These are phyloP conservation scores for Varanus salvator DNA, from an alignment of 2,113 vertebrate species.

Conservation along the genomic window DNA sequence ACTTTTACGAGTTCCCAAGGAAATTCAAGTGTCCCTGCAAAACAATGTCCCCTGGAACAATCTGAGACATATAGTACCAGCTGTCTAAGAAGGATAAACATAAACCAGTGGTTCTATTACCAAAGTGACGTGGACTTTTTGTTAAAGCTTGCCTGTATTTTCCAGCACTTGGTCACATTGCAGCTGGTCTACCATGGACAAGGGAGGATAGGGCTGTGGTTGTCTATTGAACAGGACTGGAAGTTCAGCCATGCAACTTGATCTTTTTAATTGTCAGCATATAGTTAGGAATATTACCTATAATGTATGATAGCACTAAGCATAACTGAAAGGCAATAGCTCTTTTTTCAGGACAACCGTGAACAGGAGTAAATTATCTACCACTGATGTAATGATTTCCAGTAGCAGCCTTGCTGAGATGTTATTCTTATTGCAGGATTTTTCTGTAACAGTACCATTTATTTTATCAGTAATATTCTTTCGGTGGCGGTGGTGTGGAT, in stretches of 20 bases:
- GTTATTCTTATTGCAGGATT: neutral
- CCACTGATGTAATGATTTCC: neutral
- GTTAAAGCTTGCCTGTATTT: neutral
- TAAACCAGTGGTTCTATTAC: neutral
- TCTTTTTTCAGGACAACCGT: neutral
- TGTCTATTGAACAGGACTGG: neutral
- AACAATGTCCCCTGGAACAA: neutral
- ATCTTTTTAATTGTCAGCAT: neutral
- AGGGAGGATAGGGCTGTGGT: neutral
- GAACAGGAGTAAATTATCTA: neutral
- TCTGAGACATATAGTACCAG: neutral
- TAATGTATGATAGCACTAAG: neutral
- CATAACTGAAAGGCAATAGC: neutral
- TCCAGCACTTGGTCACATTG: neutral
- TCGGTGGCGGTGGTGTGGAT: slow-evolving; percentile 20
- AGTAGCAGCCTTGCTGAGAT: neutral
- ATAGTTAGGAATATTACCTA: neutral
- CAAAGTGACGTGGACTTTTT: neutral
- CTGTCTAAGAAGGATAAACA: neutral
- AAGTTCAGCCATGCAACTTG: neutral
- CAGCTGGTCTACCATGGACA: neutral
- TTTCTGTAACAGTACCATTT: slow-evolving; percentile 35
- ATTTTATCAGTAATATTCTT: slow-evolving; percentile 28
- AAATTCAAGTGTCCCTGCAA: neutral
- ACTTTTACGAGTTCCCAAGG: neutral